Evolutionary conservation across 2,797 vertebrate genomes (phyloP).

Genomic region (Enteromius radiatus): DNA sequence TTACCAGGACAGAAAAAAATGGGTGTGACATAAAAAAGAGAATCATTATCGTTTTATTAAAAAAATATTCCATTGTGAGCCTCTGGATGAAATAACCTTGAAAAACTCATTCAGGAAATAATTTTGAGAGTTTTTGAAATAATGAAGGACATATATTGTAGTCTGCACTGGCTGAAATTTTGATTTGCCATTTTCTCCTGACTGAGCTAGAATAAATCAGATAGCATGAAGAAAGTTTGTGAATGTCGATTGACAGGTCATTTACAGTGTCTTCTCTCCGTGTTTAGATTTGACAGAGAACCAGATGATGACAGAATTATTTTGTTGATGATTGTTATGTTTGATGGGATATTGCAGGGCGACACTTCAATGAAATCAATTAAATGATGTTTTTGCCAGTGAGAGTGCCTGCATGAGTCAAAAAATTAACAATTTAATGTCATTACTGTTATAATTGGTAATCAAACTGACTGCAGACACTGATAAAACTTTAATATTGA

Average conservation of each 20-base stretch:
- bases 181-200: background rate
- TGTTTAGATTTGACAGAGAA: background rate
- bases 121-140: background rate
- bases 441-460: background rate
- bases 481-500: background rate
- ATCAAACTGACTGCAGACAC: background rate
- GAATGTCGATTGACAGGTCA: slow-evolving; percentile 28
- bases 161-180: background rate
- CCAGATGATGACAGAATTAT: background rate
- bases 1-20: background rate
- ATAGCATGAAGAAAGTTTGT: background rate
- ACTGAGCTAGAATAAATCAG: background rate
- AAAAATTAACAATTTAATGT: background rate
- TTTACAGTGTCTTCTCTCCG: slow-evolving; percentile 6
- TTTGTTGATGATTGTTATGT: background rate
- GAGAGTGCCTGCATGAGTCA: background rate
- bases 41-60: background rate
- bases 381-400: background rate
- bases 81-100: background rate
- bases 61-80: background rate
- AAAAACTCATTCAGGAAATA: background rate
- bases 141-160: background rate
- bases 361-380: slow-evolving; percentile 7
- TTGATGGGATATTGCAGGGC: background rate
- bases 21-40: background rate